phyloP scores from a whole-genome alignment of 2,797 vertebrate genomes.

The Onychomys torridus region DNA sequence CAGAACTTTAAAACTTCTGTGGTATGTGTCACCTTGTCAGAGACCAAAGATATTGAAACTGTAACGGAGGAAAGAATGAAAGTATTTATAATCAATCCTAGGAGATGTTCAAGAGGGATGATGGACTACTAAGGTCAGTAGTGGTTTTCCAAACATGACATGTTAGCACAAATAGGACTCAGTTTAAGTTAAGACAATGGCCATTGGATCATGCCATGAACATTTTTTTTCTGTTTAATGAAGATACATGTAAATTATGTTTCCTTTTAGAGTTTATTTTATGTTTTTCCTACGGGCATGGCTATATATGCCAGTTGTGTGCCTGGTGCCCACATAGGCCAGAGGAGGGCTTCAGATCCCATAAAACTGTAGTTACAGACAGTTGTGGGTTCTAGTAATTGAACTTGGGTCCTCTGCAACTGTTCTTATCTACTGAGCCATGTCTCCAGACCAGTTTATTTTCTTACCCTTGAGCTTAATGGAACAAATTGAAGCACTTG shows the following conservation, averaged over 20 bases:
- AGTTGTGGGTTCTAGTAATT: background rate
- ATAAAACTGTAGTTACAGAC: background rate
- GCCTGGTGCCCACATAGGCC: background rate
- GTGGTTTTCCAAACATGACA: background rate
- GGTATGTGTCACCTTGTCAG: background rate
- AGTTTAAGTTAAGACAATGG: background rate
- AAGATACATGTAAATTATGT: background rate
- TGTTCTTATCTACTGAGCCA: background rate
- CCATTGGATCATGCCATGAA: background rate
- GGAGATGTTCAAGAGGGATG: background rate
- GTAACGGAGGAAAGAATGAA: background rate
- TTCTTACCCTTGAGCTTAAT: background rate
- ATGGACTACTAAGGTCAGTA: background rate
- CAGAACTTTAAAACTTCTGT: constrained; percentile 6
- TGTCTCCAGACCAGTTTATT: background rate
- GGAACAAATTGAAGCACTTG: background rate
- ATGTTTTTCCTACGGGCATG: background rate
- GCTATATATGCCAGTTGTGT: background rate
- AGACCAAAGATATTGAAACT: background rate
- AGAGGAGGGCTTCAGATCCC: too few relatives aligned
- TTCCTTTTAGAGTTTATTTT: background rate
- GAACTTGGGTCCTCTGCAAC: background rate
- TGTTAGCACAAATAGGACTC: background rate
- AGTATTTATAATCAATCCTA: background rate
- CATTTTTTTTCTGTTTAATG: background rate